phyloP scores from a whole-genome alignment of 2,888 invertebrate species.

The Steromphala cineraria region DNA sequence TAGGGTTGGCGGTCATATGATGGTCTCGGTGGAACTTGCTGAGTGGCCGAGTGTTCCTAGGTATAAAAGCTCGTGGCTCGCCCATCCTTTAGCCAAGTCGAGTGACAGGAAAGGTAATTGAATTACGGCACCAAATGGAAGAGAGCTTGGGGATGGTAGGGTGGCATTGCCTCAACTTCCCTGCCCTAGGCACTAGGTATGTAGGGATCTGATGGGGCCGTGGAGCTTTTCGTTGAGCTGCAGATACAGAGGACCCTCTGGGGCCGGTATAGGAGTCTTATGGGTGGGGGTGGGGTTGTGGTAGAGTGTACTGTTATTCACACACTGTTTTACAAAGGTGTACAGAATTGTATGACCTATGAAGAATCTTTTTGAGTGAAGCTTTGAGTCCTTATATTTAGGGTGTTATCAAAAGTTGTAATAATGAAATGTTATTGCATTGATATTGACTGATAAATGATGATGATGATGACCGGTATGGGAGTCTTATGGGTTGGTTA shows the following conservation, averaged over 20 bases:
- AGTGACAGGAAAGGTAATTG: conserved; percentile 25
- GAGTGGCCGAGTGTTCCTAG: neutral
- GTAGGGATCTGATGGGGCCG: neutral
- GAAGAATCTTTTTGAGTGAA: too few relatives aligned
- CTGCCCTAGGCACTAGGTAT: neutral
- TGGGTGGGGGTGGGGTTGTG: neutral
- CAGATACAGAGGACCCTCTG: too few relatives aligned
- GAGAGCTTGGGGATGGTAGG: neutral
- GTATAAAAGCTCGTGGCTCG: conserved; percentile 4
- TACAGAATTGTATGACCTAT: too few relatives aligned
- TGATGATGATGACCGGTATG: too few relatives aligned
- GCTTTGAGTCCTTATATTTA: too few relatives aligned
- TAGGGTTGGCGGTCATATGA: neutral
- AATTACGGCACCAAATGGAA: conserved; percentile 20
- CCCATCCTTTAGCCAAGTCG: neutral
- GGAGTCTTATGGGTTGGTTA: too few relatives aligned
- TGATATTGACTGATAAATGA: too few relatives aligned
- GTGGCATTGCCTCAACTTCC: neutral
- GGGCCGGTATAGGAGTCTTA: neutral
- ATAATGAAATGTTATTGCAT: too few relatives aligned
- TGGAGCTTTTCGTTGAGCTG: neutral
- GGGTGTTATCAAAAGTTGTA: too few relatives aligned
- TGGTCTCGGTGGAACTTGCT: neutral
- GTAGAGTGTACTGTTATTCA: too few relatives aligned
- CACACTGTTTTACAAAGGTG: too few relatives aligned